Base-by-base conservation (phyloP, 2,797 vertebrate genomes). In the Propithecus deckenii region DNA sequence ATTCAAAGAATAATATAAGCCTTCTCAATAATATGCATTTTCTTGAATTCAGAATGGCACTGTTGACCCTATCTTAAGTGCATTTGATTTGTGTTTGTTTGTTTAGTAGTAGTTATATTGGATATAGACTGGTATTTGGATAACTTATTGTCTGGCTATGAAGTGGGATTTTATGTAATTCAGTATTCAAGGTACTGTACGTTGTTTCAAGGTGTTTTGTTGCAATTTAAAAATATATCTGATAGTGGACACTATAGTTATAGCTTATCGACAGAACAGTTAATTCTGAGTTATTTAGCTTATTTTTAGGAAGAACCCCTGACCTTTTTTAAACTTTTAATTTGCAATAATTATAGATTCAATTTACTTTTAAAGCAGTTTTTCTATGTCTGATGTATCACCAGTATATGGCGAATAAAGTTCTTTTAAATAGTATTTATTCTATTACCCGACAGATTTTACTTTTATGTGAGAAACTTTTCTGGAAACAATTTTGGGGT, bases 371-470 rank as follows among this genome's bases (percentile, higher is more conserved):
- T 84, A 86, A 89, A 57, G 32, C 32, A 63, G 3, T 76, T 76
- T 90, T 91, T 91, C 69, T 67, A 7, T 84, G 17, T 71, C 71
- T 85, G 57, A 74, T 78, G 12, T n/a, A 57, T 61, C n/a, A 76
- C 74, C 8, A 59, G 10, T 84, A 65, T 84, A 50, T 76, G 46
- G n/a, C 78, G 22, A 91, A 43, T 90, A 65, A 76, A 43, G 8
- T 65, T 93, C 69, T 84, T 89, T 95, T 84, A 89, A 95, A 80
- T 80, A 84, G 41, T 69, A 8, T 94, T 96, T 46, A 61, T 88
- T 94, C 71, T 88, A 7, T 85, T 94, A 63, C 61, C 38, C 69
- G 30, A 71, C 17, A 91, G 75, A 13, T 86, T 90, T 94, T 96
- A 32, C 63, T 90, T 91, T 72, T 84, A 35, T 89, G 28, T 93